A percentile compares a stretch with the other conserved stretches of the same genome.
These are phyloP conservation scores for Chrysogorgia sp. DNA, from an alignment of 92 coral and sea anemone species.

Conservation along the genomic window DNA sequence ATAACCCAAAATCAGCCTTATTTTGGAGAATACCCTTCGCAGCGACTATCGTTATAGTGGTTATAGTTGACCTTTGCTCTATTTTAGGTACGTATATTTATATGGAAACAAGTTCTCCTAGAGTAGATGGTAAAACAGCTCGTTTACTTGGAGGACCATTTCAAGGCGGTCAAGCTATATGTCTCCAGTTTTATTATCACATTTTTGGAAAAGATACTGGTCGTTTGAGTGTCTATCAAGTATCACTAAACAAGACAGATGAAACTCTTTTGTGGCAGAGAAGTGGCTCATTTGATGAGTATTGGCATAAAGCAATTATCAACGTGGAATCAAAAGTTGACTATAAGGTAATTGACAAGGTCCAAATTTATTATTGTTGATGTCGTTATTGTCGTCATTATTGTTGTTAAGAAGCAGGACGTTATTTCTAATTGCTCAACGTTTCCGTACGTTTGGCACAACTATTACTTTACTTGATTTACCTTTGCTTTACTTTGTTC, in stretches of 20 bases:
- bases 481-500: no score
- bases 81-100: slow-evolving; percentile 19
- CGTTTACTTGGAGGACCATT: slow-evolving; percentile 1
- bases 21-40: background rate
- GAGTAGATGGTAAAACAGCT: slow-evolving; percentile 4
- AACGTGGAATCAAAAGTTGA: background rate
- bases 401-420: no score
- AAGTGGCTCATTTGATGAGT: background rate
- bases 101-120: slow-evolving; percentile 15
- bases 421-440: no score
- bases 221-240: slow-evolving; percentile 2
- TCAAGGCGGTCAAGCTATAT: background rate
- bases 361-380: background rate
- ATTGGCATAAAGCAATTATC: slow-evolving; percentile 5
- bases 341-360: background rate
- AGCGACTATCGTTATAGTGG: no score
- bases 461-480: no score
- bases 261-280: background rate
- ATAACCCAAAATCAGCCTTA: background rate
- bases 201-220: slow-evolving; percentile 14
- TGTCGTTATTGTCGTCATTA: background rate
- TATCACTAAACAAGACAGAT: background rate
- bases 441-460: no score
- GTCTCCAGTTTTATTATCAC: slow-evolving; percentile 36
- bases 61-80: background rate